These are phyloP conservation scores for Leptestheria dahalacensis DNA, from an alignment of 1,140 invertebrate species.

Conservation along the genomic window DNA sequence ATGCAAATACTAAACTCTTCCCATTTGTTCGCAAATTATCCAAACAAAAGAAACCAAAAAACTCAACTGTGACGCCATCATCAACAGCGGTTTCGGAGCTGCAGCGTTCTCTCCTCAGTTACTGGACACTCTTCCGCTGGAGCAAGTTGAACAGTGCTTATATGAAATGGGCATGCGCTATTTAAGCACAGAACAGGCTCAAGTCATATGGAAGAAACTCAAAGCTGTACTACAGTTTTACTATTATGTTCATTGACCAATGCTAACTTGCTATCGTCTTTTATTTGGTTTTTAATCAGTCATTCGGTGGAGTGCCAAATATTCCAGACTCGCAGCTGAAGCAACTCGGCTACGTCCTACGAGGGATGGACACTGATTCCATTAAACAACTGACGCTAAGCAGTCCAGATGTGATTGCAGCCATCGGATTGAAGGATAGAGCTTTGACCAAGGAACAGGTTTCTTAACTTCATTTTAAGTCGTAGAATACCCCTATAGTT, in stretches of 20 bases:
- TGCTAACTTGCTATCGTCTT: too few relatives aligned
- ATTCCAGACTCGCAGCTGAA: background rate
- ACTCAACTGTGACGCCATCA: slow-evolving; percentile 3
- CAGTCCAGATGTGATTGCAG: slow-evolving; percentile 2
- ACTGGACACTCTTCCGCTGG: background rate
- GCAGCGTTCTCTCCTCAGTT: slow-evolving; percentile 1
- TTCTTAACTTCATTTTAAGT: background rate
- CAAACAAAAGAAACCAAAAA: too few relatives aligned
- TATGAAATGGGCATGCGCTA: slow-evolving; percentile 3
- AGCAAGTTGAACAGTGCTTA: slow-evolving; percentile 2
- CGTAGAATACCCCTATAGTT: too few relatives aligned
- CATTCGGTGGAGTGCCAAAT: background rate
- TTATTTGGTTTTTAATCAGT: too few relatives aligned
- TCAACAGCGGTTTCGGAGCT: background rate
- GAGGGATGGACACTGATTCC: background rate
- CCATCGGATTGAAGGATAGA: background rate
- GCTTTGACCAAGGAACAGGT: slow-evolving; percentile 1
- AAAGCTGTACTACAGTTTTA: background rate
- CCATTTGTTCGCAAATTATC: too few relatives aligned
- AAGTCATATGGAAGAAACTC: slow-evolving; percentile 1
- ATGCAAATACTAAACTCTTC: too few relatives aligned
- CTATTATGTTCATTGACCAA: background rate
- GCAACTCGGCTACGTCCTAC: slow-evolving; percentile 5
- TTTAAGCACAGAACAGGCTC: background rate
- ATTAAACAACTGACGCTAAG: background rate